A percentile compares a stretch with the other conserved stretches of the same genome.
These are phyloP conservation scores for Metacarcinus magister DNA, from an alignment of 2,888 invertebrate species.

Conservation along the genomic window DNA sequence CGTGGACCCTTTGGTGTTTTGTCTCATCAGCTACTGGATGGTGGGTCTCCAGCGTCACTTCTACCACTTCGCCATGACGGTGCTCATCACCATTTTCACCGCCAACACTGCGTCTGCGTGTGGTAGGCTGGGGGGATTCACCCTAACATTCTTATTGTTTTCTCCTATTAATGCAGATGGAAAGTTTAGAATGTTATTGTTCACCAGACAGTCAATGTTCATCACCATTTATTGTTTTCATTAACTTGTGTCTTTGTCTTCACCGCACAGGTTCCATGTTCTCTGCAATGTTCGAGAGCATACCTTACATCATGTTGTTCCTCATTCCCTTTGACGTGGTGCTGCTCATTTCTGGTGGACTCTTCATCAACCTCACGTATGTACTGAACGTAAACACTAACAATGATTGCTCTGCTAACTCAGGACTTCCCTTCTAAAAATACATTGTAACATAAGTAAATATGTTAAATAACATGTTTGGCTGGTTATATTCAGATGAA, in stretches of 20 bases:
- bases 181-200: neutral
- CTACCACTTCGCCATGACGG: constrained; percentile 90
- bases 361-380: constrained; percentile 93
- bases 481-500: too few relatives aligned
- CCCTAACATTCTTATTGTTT: neutral
- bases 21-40: constrained; percentile 93
- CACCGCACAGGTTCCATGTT: constrained; percentile 90
- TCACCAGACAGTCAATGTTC: neutral
- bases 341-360: constrained; percentile 94
- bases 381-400: constrained; percentile 50
- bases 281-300: constrained; percentile 92
- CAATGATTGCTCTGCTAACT: neutral
- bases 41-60: constrained; percentile 90
- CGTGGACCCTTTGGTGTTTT: constrained; percentile 92
- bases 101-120: constrained; percentile 94
- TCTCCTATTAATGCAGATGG: neutral
- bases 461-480: too few relatives aligned
- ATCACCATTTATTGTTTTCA: too few relatives aligned
- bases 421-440: neutral
- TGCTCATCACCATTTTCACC: constrained; percentile 89
- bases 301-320: constrained; percentile 92
- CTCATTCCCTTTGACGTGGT: constrained; percentile 94
- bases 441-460: too few relatives aligned
- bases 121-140: constrained; percentile 86
- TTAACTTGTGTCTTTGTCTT: neutral